Evolutionary conservation across 2,888 invertebrate genomes (phyloP), one percentile per base, ranked within the genome.

Genomic region (Theristus sp.): DNA sequence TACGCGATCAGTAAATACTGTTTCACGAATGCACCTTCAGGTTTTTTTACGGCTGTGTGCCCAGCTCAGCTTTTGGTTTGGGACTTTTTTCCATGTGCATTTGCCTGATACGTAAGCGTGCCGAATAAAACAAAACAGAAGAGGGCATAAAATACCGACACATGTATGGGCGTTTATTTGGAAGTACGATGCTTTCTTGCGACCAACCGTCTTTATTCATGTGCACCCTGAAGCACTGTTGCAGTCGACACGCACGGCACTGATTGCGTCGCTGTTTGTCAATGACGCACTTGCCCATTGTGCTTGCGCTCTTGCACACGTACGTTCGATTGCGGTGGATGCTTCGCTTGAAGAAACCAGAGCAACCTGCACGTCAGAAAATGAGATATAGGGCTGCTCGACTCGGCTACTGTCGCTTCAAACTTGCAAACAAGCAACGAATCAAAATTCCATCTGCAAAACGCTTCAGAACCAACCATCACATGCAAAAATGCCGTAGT

Each of bases 171-270:
- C n/a, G n/a, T n/a, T n/a, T n/a, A n/a, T n/a, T n/a, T n/a, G n/a
- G n/a, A n/a, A n/a, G n/a, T n/a, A n/a, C n/a, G n/a, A n/a, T n/a
- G n/a, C n/a, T n/a, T n/a, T n/a, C n/a, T n/a, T 3, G 6, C 10
- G 20, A 68, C 87, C 85, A 77, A 94, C 93, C 93, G 78, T 94
- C 91, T 80, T 89, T 90, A 77, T 94, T 93, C 93, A 94, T 94
- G 70, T 88, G 85, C 60, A 89, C 89, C 75, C 88, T 86, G 76
- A 93, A 91, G 77, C 93, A 94, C 79, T 91, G 91, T 71, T 86
- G 84, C 65, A 94, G 83, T 62, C 93, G 81, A 77, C 93, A 94
- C 66, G 93, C 91, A 64, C 94, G 81, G 78, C 93, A 94, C 79
- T 94, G 93, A 80, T 94, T 94, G 63, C 93, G 80, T 75, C 91